These are phyloP conservation scores for Campoplex nolae DNA, from an alignment of 2,888 invertebrate species.

Conservation along the genomic window DNA sequence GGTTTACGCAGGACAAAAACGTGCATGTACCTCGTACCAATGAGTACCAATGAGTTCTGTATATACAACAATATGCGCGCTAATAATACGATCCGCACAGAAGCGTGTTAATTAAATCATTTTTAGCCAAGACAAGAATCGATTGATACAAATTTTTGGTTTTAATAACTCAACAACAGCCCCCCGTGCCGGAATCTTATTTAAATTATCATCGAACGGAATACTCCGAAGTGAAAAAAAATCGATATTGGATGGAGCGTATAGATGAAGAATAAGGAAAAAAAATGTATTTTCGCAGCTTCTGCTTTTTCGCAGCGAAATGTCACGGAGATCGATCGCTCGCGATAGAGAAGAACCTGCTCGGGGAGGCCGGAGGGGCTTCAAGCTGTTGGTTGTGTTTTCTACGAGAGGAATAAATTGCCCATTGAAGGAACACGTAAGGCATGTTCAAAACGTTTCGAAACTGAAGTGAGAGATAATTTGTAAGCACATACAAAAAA, in stretches of 20 bases:
- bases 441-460: too few relatives aligned
- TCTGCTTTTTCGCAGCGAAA: not conserved
- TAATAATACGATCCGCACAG: not conserved
- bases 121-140: not conserved
- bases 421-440: too few relatives aligned
- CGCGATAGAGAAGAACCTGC: not conserved
- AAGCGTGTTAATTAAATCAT: not conserved
- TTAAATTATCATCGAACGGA: not conserved
- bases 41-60: too few relatives aligned
- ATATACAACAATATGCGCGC: too few relatives aligned
- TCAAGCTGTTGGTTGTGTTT: not conserved
- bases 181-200: too few relatives aligned
- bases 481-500: too few relatives aligned
- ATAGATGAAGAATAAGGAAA: not conserved
- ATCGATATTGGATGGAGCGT: not conserved
- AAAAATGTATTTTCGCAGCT: conserved; percentile 16
- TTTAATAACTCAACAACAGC: too few relatives aligned
- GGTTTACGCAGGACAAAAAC: conserved; percentile 7
- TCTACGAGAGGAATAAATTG: not conserved
- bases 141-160: not conserved
- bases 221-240: not conserved
- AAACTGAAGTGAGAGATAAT: too few relatives aligned
- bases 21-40: not conserved
- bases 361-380: not conserved
- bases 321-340: conserved; percentile 19